These are phyloP conservation scores for Jaculus jaculus DNA, from an alignment of 2,113 vertebrate species.

Conservation along the genomic window DNA sequence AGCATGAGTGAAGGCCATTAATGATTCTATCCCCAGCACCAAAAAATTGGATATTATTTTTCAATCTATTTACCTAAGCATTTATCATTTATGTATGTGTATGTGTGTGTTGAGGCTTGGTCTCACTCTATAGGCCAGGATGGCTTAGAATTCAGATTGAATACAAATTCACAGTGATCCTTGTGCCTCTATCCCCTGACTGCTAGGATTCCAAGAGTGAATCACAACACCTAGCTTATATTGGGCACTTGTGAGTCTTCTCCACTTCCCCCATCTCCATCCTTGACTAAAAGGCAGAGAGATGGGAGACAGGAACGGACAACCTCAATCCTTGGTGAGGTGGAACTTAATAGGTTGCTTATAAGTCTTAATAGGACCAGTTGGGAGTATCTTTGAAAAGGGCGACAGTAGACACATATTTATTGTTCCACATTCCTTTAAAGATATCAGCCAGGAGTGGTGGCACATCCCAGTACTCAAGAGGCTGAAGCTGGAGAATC, in stretches of 20 bases:
- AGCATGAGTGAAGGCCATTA: background rate
- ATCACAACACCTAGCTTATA: background rate
- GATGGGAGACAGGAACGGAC: background rate
- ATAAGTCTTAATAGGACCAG: background rate
- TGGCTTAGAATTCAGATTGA: background rate
- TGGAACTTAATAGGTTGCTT: background rate
- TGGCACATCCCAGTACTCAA: background rate
- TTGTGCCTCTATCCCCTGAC: background rate
- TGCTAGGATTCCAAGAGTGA: background rate
- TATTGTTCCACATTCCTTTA: background rate
- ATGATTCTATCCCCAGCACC: background rate
- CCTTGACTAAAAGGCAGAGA: background rate
- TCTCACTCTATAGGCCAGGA: too few relatives aligned
- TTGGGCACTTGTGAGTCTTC: background rate
- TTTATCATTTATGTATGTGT: too few relatives aligned
- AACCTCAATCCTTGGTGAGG: background rate
- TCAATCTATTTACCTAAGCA: background rate
- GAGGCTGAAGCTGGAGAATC: background rate
- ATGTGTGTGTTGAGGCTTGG: too few relatives aligned
- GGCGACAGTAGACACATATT: background rate
- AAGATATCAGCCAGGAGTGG: background rate
- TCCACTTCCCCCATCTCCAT: background rate
- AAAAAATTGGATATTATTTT: background rate
- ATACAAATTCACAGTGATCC: background rate
- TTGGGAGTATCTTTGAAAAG: constrained; percentile 9